A percentile compares a stretch with the other conserved stretches of the same genome.
Evolutionary conservation across 2,888 invertebrate genomes (phyloP).

Genomic region (Ariolimax columbianus): DNA sequence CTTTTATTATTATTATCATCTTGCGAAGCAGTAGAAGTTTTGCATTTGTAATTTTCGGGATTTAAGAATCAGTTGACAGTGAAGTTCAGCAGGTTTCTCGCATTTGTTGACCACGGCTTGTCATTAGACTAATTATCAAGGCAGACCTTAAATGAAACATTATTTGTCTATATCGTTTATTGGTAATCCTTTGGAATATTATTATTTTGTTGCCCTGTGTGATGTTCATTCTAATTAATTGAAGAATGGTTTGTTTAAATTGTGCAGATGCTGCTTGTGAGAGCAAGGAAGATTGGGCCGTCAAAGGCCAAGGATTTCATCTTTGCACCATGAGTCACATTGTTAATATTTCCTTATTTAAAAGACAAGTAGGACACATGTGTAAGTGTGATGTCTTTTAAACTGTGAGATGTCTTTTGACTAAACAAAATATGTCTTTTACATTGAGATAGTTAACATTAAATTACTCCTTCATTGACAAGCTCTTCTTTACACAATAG

Average conservation of each 20-base stretch:
- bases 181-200: no score
- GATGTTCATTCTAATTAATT: background rate
- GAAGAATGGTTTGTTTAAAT: background rate
- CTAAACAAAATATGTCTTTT: background rate
- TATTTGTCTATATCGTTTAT: no score
- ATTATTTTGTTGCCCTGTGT: background rate
- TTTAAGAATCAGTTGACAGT: no score
- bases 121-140: no score
- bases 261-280: background rate
- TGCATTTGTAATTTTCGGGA: no score
- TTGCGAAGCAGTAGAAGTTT: no score
- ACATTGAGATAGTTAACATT: background rate
- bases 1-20: no score
- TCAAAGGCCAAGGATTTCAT: background rate
- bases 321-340: slow-evolving; percentile 32
- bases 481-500: background rate
- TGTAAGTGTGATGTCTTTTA: background rate
- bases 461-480: background rate
- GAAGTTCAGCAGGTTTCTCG: no score
- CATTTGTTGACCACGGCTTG: no score
- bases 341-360: background rate
- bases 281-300: background rate
- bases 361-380: background rate
- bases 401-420: background rate
- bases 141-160: no score